phyloP scores from a whole-genome alignment of 2,888 invertebrate genomes.

The Oscheius sp. region DNA sequence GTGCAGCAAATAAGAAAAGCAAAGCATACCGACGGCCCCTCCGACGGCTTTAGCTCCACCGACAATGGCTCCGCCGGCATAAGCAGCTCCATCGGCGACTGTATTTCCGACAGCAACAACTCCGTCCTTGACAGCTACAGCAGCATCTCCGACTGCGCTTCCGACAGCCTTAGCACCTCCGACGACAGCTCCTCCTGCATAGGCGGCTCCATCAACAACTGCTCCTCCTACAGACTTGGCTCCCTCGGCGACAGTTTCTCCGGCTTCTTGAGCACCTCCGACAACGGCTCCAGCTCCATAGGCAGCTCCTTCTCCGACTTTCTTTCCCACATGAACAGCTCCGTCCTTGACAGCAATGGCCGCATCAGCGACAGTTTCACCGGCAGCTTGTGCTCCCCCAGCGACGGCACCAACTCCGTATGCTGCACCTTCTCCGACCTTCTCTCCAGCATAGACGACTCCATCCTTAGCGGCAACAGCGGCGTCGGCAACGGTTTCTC shows the following conservation, averaged over 20 bases:
- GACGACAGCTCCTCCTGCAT: constrained; percentile 15
- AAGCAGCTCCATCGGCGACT: constrained; percentile 4
- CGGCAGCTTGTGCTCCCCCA: neutral
- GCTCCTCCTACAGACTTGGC: constrained; percentile 32
- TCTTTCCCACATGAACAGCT: constrained; percentile 5
- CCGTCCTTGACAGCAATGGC: constrained; percentile 33
- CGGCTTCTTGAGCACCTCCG: constrained; percentile 2
- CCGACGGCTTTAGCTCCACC: constrained; percentile 34
- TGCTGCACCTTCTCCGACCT: neutral
- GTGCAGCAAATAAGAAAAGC: no score
- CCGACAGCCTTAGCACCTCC: constrained; percentile 43
- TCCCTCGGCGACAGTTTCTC: constrained; percentile 32
- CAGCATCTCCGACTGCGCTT: constrained; percentile 30
- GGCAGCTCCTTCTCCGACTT: constrained; percentile 34
- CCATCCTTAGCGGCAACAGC: constrained; percentile 30
- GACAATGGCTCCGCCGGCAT: constrained; percentile 34
- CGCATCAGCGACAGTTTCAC: constrained; percentile 25
- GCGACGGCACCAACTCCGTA: neutral
- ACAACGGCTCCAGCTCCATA: neutral
- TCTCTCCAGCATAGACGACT: constrained; percentile 30
- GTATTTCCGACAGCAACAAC: neutral
- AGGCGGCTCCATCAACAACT: neutral
- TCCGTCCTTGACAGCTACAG: constrained; percentile 28
- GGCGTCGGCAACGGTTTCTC: constrained; percentile 14
- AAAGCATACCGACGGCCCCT: neutral